Conservation (phyloP, 1,140 invertebrate genomes). For the Venturia canescens region DNA sequence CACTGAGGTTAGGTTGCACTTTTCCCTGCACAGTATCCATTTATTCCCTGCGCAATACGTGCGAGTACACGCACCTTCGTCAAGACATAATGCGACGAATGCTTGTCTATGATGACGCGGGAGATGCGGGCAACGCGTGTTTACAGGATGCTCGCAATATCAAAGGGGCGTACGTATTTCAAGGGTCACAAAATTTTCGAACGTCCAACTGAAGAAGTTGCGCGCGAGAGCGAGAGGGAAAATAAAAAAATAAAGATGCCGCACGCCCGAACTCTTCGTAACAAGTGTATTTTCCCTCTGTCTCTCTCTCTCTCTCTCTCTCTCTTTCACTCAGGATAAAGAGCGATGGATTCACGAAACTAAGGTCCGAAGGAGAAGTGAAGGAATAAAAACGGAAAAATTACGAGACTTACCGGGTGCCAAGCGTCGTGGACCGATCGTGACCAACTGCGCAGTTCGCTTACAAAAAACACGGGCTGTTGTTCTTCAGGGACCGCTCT, state of each 20-base stretch:
- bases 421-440: constrained; percentile 61
- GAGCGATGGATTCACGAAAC: constrained; percentile 3
- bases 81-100: background rate
- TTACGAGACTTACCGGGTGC: constrained; percentile 69
- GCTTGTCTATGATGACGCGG: background rate
- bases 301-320: background rate
- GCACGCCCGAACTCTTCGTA: background rate
- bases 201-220: no score
- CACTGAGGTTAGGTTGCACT: no score
- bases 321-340: background rate
- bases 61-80: no score
- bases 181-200: background rate
- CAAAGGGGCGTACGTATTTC: background rate
- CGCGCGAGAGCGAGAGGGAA: no score
- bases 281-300: background rate
- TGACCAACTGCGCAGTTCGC: constrained; percentile 73
- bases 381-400: background rate
- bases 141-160: background rate
- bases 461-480: constrained; percentile 47
- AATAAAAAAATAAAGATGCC: no score
- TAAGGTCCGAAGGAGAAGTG: no score
- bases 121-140: background rate
- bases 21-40: no score
- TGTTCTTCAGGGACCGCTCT: constrained; percentile 65
- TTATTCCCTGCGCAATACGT: background rate